phyloP scores from a whole-genome alignment of 2,888 invertebrate species.

The Odontocerum albicorne region DNA sequence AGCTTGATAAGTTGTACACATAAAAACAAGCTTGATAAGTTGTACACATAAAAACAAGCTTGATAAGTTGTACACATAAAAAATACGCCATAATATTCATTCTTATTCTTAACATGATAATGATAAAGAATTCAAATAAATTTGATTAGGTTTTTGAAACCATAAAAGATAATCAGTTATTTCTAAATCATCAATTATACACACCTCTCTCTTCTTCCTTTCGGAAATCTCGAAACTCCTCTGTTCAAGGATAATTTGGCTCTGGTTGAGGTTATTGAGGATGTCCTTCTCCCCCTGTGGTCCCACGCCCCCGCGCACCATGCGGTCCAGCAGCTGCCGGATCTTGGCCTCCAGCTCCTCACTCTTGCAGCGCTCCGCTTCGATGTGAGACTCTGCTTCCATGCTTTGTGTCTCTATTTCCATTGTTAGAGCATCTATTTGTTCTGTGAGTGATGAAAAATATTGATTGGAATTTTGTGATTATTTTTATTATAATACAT shows the following conservation, averaged over 20 bases:
- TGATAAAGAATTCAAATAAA: no score
- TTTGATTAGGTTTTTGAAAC: not conserved
- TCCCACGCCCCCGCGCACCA: conserved; percentile 79
- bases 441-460: conserved; percentile 41
- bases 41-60: no score
- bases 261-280: conserved; percentile 92
- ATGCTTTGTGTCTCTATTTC: conserved; percentile 55
- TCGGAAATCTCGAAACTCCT: conserved; percentile 86
- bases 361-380: conserved; percentile 70
- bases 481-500: conserved; percentile 24
- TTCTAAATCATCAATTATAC: conserved; percentile 3
- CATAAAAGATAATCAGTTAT: not conserved
- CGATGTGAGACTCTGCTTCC: conserved; percentile 55
- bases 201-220: conserved; percentile 75
- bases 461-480: conserved; percentile 33
- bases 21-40: no score
- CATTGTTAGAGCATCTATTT: conserved; percentile 49
- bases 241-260: conserved; percentile 86
- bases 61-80: no score
- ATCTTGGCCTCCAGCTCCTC: conserved; percentile 79
- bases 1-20: no score
- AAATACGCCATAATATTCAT: no score
- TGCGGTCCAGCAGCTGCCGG: conserved; percentile 86
- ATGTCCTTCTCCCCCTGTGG: conserved; percentile 68
- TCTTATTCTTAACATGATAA: no score